Percentiles rank a stretch among this genome's conserved stretches.
Conservation (phyloP, 2,797 vertebrate genomes). For the Poeciliopsis turneri region DNA sequence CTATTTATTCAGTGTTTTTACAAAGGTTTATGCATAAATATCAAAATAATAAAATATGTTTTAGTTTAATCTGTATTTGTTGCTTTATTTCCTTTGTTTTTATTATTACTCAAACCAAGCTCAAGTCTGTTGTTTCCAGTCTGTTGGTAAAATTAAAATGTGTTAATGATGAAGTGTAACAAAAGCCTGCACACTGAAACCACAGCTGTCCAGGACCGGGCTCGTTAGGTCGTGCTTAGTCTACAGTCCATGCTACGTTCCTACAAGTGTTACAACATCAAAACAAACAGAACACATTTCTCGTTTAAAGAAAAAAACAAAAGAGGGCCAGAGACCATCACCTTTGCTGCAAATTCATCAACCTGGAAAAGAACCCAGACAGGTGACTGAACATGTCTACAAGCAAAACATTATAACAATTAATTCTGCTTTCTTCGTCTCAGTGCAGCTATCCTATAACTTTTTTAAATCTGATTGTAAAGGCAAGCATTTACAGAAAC, state of each 20-base stretch:
- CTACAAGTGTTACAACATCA: conserved; percentile 77
- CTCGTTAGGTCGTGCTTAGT: conserved; percentile 63
- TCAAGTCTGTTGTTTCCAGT: not conserved
- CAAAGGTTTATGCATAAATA: not conserved
- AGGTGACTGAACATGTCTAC: conserved; percentile 61
- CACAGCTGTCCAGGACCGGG: conserved; percentile 45
- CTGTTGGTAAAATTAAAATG: conserved; percentile 11
- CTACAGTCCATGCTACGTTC: conserved; percentile 81
- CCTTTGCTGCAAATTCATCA: conserved; percentile 88
- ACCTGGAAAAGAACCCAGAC: conserved; percentile 88
- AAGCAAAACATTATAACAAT: conserved; percentile 44
- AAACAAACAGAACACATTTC: conserved; percentile 65
- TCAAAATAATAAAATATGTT: not conserved
- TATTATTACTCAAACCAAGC: not conserved
- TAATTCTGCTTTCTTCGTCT: not conserved
- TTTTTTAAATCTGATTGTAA: conserved; percentile 18
- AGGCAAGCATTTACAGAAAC: conserved; percentile 33
- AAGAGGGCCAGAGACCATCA: conserved; percentile 86
- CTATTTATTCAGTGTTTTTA: not conserved
- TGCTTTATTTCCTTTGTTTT: not conserved
- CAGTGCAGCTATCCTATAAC: not conserved
- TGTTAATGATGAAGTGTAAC: conserved; percentile 45
- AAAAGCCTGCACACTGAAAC: conserved; percentile 53
- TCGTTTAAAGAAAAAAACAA: conserved; percentile 73
- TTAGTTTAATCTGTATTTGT: not conserved